Evolutionary conservation across 2,797 vertebrate species (phyloP).

Genomic region (Poeciliopsis paucimaculata): DNA sequence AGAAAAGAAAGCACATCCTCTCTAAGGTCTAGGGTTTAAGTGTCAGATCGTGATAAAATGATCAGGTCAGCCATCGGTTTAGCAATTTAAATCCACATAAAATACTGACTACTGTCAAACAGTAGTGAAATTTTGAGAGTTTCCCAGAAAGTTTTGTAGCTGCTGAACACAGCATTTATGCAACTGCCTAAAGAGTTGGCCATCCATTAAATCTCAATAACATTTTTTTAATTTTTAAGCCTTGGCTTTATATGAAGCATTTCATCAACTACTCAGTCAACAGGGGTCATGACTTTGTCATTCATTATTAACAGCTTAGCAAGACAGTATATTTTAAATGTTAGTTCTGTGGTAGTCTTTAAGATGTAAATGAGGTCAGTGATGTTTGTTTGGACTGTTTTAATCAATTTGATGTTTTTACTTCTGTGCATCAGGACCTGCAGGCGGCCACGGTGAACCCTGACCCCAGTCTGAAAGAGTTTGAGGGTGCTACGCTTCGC

Average conservation of each 20-base stretch:
- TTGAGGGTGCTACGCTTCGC: slow-evolving; percentile 96
- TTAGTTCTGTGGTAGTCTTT: slow-evolving; percentile 13
- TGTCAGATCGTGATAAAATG: not conserved
- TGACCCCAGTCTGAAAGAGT: slow-evolving; percentile 97
- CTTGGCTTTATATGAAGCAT: not conserved
- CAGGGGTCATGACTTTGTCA: not conserved
- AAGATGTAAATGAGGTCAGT: slow-evolving; percentile 1
- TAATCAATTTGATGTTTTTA: slow-evolving; percentile 41
- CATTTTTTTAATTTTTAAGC: not conserved
- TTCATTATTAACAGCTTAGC: not conserved
- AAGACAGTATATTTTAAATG: not conserved
- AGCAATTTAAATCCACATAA: not conserved
- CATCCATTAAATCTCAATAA: not conserved
- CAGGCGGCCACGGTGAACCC: slow-evolving; percentile 96
- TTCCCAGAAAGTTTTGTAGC: not conserved
- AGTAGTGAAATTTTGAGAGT: not conserved
- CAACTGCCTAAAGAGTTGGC: not conserved
- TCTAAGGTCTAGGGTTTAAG: not conserved
- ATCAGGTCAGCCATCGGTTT: too few relatives aligned
- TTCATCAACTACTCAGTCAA: not conserved
- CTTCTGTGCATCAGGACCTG: slow-evolving; percentile 85
- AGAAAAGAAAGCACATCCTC: not conserved
- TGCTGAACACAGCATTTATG: not conserved
- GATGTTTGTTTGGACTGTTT: slow-evolving; percentile 16
- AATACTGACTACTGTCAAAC: not conserved